Evolutionary conservation across 2,888 invertebrate species (phyloP).

Genomic region (Unio delphinus): DNA sequence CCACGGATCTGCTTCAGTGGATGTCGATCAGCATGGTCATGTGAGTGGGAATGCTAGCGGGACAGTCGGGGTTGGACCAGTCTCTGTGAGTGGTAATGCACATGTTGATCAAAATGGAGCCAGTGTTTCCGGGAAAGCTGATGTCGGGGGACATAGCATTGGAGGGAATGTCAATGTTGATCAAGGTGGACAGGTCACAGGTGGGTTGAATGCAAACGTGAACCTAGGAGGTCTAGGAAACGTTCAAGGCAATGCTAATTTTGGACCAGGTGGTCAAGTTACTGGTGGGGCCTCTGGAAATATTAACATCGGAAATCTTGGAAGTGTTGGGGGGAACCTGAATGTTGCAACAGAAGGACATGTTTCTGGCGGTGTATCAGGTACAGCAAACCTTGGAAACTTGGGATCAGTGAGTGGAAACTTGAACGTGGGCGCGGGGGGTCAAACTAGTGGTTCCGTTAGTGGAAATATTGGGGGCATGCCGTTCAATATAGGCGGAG

Average conservation of each 20-base stretch:
- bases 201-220: slow-evolving; percentile 11
- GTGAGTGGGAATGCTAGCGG: slow-evolving; percentile 25
- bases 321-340: background rate
- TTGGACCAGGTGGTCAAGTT: slow-evolving; percentile 14
- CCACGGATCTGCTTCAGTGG: slow-evolving; percentile 14
- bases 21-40: slow-evolving; percentile 30
- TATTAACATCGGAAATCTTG: background rate
- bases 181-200: slow-evolving; percentile 17
- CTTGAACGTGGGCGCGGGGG: background rate
- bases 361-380: slow-evolving; percentile 9
- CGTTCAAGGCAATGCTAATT: slow-evolving; percentile 9
- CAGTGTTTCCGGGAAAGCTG: slow-evolving; percentile 17
- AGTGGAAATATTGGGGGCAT: slow-evolving; percentile 1
- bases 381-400: background rate
- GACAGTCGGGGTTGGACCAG: slow-evolving; percentile 19
- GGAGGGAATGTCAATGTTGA: slow-evolving; percentile 16
- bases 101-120: slow-evolving; percentile 24
- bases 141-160: slow-evolving; percentile 19
- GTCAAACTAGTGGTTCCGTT: slow-evolving; percentile 3
- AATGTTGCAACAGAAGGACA: slow-evolving; percentile 5
- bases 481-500: background rate
- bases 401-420: background rate
- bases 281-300: slow-evolving; percentile 4
- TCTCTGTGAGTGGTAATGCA: slow-evolving; percentile 17
- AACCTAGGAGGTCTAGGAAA: slow-evolving; percentile 6